Evolutionary conservation across 2,113 vertebrate species (phyloP), one percentile per base, ranked within the genome.

Genomic region (Oriolus oriolus): DNA sequence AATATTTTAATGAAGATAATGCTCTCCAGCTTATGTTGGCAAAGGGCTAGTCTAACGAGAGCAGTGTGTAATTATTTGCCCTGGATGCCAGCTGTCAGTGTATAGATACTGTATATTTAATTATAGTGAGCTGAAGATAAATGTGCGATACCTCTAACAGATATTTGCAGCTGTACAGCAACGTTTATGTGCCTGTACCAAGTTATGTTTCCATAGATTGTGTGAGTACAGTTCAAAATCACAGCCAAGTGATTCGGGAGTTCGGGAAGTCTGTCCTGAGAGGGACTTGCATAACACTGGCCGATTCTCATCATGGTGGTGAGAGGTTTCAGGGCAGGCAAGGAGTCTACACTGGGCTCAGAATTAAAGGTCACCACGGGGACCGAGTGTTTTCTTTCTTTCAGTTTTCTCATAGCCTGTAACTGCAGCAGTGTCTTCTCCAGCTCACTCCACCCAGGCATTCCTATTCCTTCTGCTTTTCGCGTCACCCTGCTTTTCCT

Each of bases 391-490:
- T 85, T 79, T 50, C 21, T 50, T 49, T 45, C 66, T 28, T 45
- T 13, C 50, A 59, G 16, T 76, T 83, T 91, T 77, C 71, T 92
- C 24, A 6, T 9, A 6, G 30, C 24, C 54, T 41, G 20, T 20
- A 88, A 19, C 0, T 0, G 54, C 63, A 59, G 31, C 5, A 2
- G 28, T 47, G 65, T 60, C 91, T 84, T 93, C 64, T 66, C 77
- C 18, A 7, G 66, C 42, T 80, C 66, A 10, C 69, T 80, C 42
- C 33, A 59, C 41, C 74, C 41, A 0, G 59, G 82, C 60, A 87
- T 96, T 94, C 79, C 59, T 54, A n/a, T 59, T 95, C 78, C 93
- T 91, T 91, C 94, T 94, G 93, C 35, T 91, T 94, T 91, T 74
- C 71, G 35, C 2, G 59, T 78, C 80, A 80, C 84, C 75, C 82